phyloP scores from a whole-genome alignment of 2,113 vertebrate genomes.

The Hippopotamus amphibius region DNA sequence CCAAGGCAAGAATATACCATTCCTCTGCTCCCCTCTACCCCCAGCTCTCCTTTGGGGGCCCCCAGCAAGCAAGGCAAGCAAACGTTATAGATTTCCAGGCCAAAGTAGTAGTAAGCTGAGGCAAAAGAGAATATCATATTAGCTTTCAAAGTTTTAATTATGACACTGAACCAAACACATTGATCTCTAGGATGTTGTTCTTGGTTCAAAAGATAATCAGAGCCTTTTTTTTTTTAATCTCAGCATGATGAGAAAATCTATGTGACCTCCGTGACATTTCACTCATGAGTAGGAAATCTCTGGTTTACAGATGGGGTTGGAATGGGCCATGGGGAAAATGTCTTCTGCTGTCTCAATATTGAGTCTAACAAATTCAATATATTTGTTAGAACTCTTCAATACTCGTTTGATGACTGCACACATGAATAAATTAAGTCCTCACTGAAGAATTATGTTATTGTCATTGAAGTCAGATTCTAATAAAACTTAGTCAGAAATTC shows the following conservation, averaged over 20 bases:
- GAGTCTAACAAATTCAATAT: neutral
- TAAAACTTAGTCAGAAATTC: neutral
- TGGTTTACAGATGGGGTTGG: neutral
- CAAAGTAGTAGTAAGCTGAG: neutral
- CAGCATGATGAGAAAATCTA: neutral
- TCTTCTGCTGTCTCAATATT: neutral
- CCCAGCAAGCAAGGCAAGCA: neutral
- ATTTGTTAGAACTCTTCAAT: neutral
- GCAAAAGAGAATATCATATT: neutral
- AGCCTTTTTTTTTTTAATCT: neutral
- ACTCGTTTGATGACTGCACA: neutral
- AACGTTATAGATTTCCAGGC: neutral
- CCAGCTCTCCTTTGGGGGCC: neutral
- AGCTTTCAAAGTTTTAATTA: neutral
- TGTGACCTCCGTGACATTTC: neutral
- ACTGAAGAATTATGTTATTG: neutral
- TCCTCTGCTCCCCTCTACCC: neutral
- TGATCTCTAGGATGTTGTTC: neutral
- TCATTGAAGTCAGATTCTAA: slow-evolving; percentile 20
- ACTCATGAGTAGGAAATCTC: neutral
- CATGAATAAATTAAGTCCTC: slow-evolving; percentile 17
- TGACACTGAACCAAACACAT: neutral
- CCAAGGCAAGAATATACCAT: neutral
- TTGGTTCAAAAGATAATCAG: neutral
- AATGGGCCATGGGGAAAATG: neutral